These are phyloP conservation scores for Drosophila anceps DNA, from an alignment of 2,888 invertebrate species.

Conservation along the genomic window DNA sequence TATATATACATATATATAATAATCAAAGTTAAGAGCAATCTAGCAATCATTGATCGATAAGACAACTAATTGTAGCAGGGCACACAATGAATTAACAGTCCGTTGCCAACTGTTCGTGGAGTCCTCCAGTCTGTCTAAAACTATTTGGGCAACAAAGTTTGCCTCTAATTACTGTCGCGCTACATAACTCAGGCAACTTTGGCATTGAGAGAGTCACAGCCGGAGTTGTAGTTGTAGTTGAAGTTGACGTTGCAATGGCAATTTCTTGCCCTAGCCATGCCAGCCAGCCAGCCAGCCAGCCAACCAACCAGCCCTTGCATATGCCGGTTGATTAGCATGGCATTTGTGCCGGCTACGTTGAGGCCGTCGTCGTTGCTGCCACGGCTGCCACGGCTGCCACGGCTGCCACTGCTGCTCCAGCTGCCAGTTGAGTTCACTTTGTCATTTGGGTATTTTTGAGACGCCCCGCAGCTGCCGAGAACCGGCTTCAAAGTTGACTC, in stretches of 20 bases:
- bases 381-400: slow-evolving; percentile 27
- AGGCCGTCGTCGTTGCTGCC: neutral
- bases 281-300: slow-evolving; percentile 3
- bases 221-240: slow-evolving; percentile 25
- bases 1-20: neutral
- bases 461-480: neutral
- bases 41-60: slow-evolving; percentile 25
- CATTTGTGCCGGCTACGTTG: slow-evolving; percentile 32
- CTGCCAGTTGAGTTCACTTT: slow-evolving; percentile 66
- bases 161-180: slow-evolving; percentile 77
- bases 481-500: slow-evolving; percentile 29
- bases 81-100: slow-evolving; percentile 9
- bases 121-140: slow-evolving; percentile 54
- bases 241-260: slow-evolving; percentile 20
- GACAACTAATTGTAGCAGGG: neutral
- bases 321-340: slow-evolving; percentile 66
- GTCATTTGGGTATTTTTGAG: slow-evolving; percentile 58
- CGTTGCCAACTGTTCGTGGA: neutral
- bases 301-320: slow-evolving; percentile 27
- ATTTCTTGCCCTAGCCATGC: neutral
- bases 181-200: slow-evolving; percentile 75
- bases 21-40: neutral
- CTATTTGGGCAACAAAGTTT: slow-evolving; percentile 74
- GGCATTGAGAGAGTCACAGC: slow-evolving; percentile 21
- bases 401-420: slow-evolving; percentile 34